Evolutionary conservation across 2,888 invertebrate genomes (phyloP).

Genomic region (Sericinus montela): DNA sequence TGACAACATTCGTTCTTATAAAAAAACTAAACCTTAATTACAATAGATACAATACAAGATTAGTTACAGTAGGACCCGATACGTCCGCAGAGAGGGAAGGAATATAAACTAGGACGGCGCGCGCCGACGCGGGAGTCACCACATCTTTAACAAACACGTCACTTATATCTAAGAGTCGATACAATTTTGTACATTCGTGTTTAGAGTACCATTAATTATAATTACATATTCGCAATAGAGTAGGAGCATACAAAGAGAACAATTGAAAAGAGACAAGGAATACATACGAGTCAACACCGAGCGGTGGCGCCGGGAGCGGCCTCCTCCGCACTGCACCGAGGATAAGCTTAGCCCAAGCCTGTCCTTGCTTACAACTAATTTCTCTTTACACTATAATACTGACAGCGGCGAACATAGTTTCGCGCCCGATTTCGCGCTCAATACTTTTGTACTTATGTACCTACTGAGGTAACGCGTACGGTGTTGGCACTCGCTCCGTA

Average conservation of each 20-base stretch:
- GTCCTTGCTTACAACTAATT: neutral
- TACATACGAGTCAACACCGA: neutral
- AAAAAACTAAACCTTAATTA: constrained; percentile 63
- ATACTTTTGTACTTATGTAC: no score
- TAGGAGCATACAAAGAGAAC: neutral
- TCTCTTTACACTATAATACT: neutral
- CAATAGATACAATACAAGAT: constrained; percentile 23
- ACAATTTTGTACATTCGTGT: constrained; percentile 35
- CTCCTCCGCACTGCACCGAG: neutral
- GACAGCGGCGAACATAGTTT: neutral
- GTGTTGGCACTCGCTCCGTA: no score
- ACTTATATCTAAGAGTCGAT: constrained; percentile 22
- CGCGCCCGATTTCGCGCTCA: constrained; percentile 32
- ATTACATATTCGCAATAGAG: neutral
- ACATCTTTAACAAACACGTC: constrained; percentile 7
- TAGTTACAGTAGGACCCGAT: constrained; percentile 15
- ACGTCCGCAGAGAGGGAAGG: constrained; percentile 14
- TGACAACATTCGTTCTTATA: constrained; percentile 69
- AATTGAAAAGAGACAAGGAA: neutral
- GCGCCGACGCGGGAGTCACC: neutral
- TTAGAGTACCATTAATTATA: constrained; percentile 6
- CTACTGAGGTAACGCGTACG: constrained; percentile 38
- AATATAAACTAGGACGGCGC: constrained; percentile 14
- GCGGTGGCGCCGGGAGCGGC: neutral
- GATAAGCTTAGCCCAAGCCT: neutral